Percentiles rank a stretch among this genome's conserved stretches.
phyloP scores from a whole-genome alignment of 2,888 invertebrate genomes.

The Liposcelis brunnea region DNA sequence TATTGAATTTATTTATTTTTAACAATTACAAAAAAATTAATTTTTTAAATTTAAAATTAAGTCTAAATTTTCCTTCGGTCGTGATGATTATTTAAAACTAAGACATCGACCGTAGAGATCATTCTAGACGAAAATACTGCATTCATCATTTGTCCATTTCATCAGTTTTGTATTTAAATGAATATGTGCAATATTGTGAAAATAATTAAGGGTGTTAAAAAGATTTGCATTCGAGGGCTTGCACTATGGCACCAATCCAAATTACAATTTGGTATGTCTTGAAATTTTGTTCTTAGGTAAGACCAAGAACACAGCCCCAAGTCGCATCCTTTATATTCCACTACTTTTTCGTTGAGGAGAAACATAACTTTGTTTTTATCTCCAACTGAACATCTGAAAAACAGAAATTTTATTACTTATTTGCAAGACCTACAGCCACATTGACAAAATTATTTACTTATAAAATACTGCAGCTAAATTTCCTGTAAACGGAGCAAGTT shows the following conservation, averaged over 20 bases:
- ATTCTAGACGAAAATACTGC: too few species aligned
- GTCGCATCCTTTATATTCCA: slow-evolving; percentile 48
- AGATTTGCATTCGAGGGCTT: slow-evolving; percentile 16
- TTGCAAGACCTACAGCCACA: neutral
- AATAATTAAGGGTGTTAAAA: slow-evolving; percentile 21
- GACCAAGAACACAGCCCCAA: slow-evolving; percentile 66
- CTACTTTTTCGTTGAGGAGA: slow-evolving; percentile 51
- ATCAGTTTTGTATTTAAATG: too few species aligned
- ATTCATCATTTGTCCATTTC: too few species aligned
- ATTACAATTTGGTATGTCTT: slow-evolving; percentile 33
- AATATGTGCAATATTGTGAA: slow-evolving; percentile 2
- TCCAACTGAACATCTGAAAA: slow-evolving; percentile 18
- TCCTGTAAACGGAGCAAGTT: slow-evolving; percentile 49
- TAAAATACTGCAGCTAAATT: slow-evolving; percentile 61
- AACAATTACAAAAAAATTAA: too few species aligned
- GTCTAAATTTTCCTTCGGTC: too few species aligned
- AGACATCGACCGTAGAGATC: neutral
- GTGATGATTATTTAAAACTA: too few species aligned
- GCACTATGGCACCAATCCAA: slow-evolving; percentile 28
- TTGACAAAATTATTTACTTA: slow-evolving; percentile 31
- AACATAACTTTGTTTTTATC: slow-evolving; percentile 43
- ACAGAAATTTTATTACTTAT: neutral
- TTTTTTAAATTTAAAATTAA: too few species aligned
- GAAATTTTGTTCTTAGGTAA: slow-evolving; percentile 40
- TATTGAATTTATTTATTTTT: too few species aligned